These are phyloP conservation scores for Berghia stephanieae DNA, from an alignment of 1,140 invertebrate genomes.

Conservation along the genomic window DNA sequence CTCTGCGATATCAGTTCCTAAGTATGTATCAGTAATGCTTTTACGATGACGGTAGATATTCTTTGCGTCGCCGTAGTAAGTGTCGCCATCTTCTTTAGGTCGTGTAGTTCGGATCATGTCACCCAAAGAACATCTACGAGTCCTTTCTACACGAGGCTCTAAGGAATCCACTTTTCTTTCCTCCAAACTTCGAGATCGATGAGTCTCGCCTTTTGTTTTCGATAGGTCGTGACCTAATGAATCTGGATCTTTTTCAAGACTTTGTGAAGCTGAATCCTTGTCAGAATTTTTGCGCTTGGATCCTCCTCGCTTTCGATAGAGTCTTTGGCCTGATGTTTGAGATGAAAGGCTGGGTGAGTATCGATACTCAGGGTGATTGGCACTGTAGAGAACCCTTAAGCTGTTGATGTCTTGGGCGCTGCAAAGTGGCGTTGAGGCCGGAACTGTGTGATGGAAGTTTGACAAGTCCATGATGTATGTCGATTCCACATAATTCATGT, in stretches of 20 bases:
- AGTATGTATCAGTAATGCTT: slow-evolving; percentile 36
- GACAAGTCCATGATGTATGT: slow-evolving; percentile 93
- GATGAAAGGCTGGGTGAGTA: neutral
- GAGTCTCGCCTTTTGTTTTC: too few relatives aligned
- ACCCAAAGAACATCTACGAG: slow-evolving; percentile 23
- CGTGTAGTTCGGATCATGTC: slow-evolving; percentile 19
- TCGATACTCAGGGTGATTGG: neutral
- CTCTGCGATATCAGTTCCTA: slow-evolving; percentile 29
- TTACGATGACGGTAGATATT: slow-evolving; percentile 36
- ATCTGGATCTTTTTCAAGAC: neutral
- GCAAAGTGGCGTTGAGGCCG: slow-evolving; percentile 88
- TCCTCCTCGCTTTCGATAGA: neutral
- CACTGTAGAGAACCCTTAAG: slow-evolving; percentile 22
- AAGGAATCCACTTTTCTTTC: too few relatives aligned
- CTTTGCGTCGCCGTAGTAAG: slow-evolving; percentile 26
- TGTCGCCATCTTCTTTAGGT: neutral
- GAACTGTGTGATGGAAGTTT: slow-evolving; percentile 87
- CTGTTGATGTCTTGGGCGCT: slow-evolving; percentile 73
- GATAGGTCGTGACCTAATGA: too few relatives aligned
- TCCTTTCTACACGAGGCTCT: neutral
- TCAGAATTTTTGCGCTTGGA: neutral
- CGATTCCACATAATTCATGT: slow-evolving; percentile 71
- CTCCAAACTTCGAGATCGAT: too few relatives aligned
- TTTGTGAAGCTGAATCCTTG: neutral
- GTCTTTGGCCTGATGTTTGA: neutral